These are phyloP conservation scores for Probaryconus sp. DNA, from an alignment of 1,140 invertebrate species.

Conservation along the genomic window DNA sequence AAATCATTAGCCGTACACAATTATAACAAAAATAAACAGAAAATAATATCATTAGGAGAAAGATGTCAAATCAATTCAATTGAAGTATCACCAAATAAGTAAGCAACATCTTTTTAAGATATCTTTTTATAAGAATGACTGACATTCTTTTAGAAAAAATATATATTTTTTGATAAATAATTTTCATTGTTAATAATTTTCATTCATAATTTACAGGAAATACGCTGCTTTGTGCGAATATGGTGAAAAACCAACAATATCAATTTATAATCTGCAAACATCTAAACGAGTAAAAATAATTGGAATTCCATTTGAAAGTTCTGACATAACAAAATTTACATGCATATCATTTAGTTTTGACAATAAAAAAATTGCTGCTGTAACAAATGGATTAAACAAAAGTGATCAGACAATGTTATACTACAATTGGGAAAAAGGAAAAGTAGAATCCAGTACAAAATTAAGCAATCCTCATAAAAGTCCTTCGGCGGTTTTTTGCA, in stretches of 20 bases:
- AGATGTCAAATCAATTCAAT: slow-evolving; percentile 80
- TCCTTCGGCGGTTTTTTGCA: slow-evolving; percentile 75
- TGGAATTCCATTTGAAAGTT: slow-evolving; percentile 78
- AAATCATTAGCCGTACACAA: slow-evolving; percentile 83
- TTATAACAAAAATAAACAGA: slow-evolving; percentile 74
- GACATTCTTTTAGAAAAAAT: too few relatives aligned
- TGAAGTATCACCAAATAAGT: slow-evolving; percentile 83
- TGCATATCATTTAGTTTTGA: slow-evolving; percentile 88
- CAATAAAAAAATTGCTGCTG: slow-evolving; percentile 86
- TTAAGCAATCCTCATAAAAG: slow-evolving; percentile 82
- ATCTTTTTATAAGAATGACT: too few relatives aligned
- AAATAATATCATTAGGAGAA: slow-evolving; percentile 75
- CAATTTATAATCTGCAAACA: slow-evolving; percentile 82
- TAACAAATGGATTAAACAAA: slow-evolving; percentile 87
- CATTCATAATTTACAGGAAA: slow-evolving; percentile 76
- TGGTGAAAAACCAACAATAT: slow-evolving; percentile 80
- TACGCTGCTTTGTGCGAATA: slow-evolving; percentile 78
- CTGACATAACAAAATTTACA: slow-evolving; percentile 80
- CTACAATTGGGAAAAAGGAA: slow-evolving; percentile 91
- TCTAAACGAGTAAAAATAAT: slow-evolving; percentile 82
- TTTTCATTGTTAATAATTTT: slow-evolving; percentile 27
- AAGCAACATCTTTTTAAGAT: slow-evolving; percentile 59
- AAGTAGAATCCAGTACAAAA: slow-evolving; percentile 86
- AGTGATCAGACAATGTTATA: slow-evolving; percentile 89
- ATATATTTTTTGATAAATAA: slow-evolving; percentile 3